Percentiles rank a stretch among this genome's conserved stretches.
Evolutionary conservation across 2,113 vertebrate species (phyloP).

Genomic region (Dasyprocta punctata): DNA sequence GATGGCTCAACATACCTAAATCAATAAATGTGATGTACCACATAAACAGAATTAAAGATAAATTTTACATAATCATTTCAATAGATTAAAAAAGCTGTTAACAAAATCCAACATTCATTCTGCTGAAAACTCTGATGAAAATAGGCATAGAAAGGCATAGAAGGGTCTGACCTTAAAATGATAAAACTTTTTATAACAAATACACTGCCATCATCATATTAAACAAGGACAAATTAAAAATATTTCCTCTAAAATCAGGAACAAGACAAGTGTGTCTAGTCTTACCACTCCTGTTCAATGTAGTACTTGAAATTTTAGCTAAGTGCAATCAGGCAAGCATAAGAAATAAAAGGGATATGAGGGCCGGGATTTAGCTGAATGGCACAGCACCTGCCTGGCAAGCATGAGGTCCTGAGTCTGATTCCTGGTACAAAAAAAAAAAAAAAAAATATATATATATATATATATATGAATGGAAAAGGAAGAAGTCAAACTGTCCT

Average conservation of each 20-base stretch:
- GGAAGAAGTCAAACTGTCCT: background rate
- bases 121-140: background rate
- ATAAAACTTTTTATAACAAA: background rate
- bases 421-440: no score
- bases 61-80: background rate
- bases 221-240: background rate
- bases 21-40: background rate
- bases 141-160: background rate
- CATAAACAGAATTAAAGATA: background rate
- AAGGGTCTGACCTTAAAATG: background rate
- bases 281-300: background rate
- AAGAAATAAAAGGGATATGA: background rate
- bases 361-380: no score
- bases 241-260: background rate
- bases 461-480: background rate
- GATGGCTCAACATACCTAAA: background rate
- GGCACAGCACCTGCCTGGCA: no score
- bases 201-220: background rate
- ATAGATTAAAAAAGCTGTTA: background rate
- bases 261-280: background rate
- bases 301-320: background rate
- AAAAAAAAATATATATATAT: no score
- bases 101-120: background rate
- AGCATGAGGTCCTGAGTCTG: no score
- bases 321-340: background rate